Evolutionary conservation across 2,888 invertebrate species (phyloP).

Genomic region (Volucella bombylans): DNA sequence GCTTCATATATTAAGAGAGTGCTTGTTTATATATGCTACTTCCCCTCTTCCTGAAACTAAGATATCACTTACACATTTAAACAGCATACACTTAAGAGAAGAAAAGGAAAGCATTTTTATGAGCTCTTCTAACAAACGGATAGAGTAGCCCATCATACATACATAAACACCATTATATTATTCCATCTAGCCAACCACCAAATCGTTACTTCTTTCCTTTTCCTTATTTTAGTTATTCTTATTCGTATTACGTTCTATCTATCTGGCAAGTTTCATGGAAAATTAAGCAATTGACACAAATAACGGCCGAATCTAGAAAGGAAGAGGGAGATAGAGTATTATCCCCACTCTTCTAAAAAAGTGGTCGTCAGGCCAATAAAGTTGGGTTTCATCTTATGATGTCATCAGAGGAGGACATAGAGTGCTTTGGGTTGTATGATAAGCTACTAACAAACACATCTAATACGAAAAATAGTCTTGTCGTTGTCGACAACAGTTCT

Average conservation of each 20-base stretch:
- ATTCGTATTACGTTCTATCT: slow-evolving; percentile 53
- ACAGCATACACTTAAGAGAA: slow-evolving; percentile 38
- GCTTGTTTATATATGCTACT: slow-evolving; percentile 45
- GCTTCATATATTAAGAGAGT: slow-evolving; percentile 53
- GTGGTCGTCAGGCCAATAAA: slow-evolving; percentile 89
- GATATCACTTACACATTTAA: slow-evolving; percentile 57
- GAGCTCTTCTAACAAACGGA: slow-evolving; percentile 56
- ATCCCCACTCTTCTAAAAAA: slow-evolving; percentile 61
- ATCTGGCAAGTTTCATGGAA: slow-evolving; percentile 53
- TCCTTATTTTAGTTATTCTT: slow-evolving; percentile 44
- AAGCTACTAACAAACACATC: slow-evolving; percentile 94
- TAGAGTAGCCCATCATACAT: slow-evolving; percentile 41
- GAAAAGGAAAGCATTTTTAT: slow-evolving; percentile 49
- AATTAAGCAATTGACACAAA: slow-evolving; percentile 59
- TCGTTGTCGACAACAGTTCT: slow-evolving; percentile 44
- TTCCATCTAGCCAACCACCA: slow-evolving; percentile 61
- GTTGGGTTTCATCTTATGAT: slow-evolving; percentile 92
- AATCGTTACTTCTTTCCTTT: slow-evolving; percentile 57
- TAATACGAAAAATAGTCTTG: slow-evolving; percentile 72
- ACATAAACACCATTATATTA: slow-evolving; percentile 23
- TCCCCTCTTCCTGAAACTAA: slow-evolving; percentile 47
- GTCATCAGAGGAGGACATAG: slow-evolving; percentile 98
- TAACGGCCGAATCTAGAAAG: slow-evolving; percentile 52
- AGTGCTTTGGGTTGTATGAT: slow-evolving; percentile 96
- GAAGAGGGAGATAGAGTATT: slow-evolving; percentile 52